Percentiles rank a stretch among this genome's conserved stretches.
Evolutionary conservation across 2,113 vertebrate species (phyloP).

Genomic region (Fregetta grallaria): DNA sequence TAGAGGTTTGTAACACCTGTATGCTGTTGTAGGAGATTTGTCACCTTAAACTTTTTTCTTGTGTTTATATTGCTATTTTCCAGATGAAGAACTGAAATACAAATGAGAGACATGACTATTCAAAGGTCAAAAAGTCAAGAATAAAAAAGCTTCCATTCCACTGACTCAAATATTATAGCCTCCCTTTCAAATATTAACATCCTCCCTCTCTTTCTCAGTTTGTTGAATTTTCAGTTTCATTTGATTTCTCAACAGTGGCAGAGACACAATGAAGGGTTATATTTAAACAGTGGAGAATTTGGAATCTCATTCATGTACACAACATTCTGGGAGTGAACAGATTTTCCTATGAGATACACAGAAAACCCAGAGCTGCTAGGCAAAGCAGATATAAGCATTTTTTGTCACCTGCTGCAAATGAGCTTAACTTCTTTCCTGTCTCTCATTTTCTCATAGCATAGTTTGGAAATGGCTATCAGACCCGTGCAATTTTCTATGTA

Average conservation of each 20-base stretch:
- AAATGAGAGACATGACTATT: background rate
- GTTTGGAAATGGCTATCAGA: background rate
- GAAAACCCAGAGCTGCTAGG: background rate
- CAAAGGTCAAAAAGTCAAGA: background rate
- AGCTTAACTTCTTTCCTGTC: background rate
- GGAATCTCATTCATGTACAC: background rate
- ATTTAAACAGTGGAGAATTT: background rate
- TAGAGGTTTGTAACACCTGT: background rate
- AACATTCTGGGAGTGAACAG: background rate
- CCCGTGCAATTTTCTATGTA: background rate
- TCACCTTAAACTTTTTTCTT: background rate
- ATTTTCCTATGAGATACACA: background rate
- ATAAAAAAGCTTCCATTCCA: background rate
- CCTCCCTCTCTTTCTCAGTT: background rate
- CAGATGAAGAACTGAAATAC: background rate
- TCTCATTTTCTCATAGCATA: background rate
- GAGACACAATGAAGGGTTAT: background rate
- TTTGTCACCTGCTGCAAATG: background rate
- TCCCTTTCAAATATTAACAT: background rate
- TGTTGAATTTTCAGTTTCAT: background rate
- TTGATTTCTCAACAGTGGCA: background rate
- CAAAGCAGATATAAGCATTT: background rate
- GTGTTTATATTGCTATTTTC: background rate
- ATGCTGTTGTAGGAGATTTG: background rate
- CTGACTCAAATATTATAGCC: background rate